Percentiles rank a stretch among this genome's conserved stretches.
These are phyloP conservation scores for Sterrhoptilus dennistouni DNA, from an alignment of 2,113 vertebrate species.

Conservation along the genomic window DNA sequence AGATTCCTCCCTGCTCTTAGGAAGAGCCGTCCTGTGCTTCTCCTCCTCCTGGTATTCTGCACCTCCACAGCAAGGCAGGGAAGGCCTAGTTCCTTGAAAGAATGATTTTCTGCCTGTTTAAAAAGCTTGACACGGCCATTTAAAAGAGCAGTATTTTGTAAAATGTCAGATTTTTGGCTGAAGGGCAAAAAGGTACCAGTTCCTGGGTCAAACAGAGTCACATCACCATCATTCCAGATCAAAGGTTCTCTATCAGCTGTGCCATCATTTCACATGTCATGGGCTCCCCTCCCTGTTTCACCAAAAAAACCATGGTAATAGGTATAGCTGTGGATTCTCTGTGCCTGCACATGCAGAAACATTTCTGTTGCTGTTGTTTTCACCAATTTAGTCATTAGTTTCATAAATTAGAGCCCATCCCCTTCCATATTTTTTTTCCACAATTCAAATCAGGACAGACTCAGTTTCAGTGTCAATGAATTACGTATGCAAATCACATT, in stretches of 20 bases:
- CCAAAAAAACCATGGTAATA: neutral
- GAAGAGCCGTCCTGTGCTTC: fast-evolving
- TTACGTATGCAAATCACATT: neutral
- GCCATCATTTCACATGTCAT: neutral
- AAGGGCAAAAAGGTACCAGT: neutral
- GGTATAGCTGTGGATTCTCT: neutral
- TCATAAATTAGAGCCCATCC: neutral
- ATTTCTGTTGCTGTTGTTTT: neutral
- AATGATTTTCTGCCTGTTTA: neutral
- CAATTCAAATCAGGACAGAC: neutral
- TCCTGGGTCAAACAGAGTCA: neutral
- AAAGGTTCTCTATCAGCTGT: neutral
- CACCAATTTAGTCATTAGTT: neutral
- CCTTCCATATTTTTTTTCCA: neutral
- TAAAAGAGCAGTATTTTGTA: neutral
- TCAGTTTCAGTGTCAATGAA: neutral
- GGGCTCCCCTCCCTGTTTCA: neutral
- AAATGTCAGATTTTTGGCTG: neutral
- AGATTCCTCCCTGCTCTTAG: neutral
- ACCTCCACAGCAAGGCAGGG: neutral
- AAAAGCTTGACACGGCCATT: neutral
- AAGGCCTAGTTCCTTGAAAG: neutral
- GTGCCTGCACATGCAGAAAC: neutral
- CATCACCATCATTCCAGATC: neutral
- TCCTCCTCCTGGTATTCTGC: neutral